Evolutionary conservation across 2,797 vertebrate genomes (phyloP).

Genomic region (Acanthurus tractus): DNA sequence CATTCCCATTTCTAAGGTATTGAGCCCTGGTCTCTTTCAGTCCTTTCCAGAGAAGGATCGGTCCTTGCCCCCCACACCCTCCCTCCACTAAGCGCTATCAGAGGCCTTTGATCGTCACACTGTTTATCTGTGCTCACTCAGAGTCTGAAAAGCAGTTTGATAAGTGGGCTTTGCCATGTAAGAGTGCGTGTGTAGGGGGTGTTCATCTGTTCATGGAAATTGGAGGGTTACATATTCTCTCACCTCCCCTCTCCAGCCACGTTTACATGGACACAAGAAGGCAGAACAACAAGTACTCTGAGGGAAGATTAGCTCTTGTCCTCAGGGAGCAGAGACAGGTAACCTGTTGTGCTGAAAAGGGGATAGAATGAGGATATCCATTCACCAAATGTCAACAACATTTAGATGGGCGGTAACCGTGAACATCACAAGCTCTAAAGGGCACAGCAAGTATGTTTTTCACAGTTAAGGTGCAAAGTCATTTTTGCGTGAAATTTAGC

Average conservation of each 20-base stretch:
- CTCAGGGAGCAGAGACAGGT: slow-evolving; percentile 38
- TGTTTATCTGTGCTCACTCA: slow-evolving; percentile 77
- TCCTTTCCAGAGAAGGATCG: slow-evolving; percentile 63
- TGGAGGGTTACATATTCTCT: slow-evolving; percentile 40
- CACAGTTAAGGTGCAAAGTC: no score
- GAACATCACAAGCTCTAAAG: no score
- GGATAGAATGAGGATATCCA: slow-evolving; percentile 5
- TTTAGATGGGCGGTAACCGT: neutral
- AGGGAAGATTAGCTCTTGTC: slow-evolving; percentile 53
- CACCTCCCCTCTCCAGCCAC: slow-evolving; percentile 29
- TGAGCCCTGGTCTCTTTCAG: slow-evolving; percentile 54
- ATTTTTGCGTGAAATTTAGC: no score
- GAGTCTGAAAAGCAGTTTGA: slow-evolving; percentile 67
- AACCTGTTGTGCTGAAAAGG: slow-evolving; percentile 51
- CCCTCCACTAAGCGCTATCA: slow-evolving; percentile 45
- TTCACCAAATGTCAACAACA: slow-evolving; percentile 35
- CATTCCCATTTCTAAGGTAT: slow-evolving; percentile 57
- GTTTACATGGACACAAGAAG: slow-evolving; percentile 40
- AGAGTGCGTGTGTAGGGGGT: slow-evolving; percentile 38
- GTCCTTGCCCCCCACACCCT: slow-evolving; percentile 34
- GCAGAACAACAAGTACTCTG: slow-evolving; percentile 49
- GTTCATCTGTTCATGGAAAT: slow-evolving; percentile 57
- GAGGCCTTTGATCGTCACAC: slow-evolving; percentile 75
- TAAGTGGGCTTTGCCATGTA: slow-evolving; percentile 70
- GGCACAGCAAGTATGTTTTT: no score